These are phyloP conservation scores for Schizopygopsis malacanthus DNA, from an alignment of 2,797 vertebrate genomes.

Conservation along the genomic window DNA sequence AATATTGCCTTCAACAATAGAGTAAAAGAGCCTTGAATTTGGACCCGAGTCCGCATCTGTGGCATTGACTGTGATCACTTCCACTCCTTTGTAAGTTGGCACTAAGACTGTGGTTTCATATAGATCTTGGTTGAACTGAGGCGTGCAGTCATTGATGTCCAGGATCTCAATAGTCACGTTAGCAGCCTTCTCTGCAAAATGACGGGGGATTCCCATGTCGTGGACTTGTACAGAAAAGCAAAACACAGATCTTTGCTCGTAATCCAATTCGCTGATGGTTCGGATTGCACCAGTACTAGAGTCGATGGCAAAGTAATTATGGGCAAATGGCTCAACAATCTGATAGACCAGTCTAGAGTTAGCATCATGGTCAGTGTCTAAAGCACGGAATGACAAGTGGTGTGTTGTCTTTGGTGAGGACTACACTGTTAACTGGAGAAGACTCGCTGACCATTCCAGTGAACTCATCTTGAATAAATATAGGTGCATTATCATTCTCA, in stretches of 20 bases:
- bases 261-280: conserved; percentile 86
- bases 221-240: conserved; percentile 96
- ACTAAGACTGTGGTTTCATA: conserved; percentile 88
- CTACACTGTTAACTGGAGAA: conserved; percentile 87
- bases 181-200: conserved; percentile 89
- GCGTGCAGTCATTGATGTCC: conserved; percentile 94
- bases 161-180: conserved; percentile 93
- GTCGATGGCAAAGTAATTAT: conserved; percentile 93
- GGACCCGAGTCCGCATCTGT: conserved; percentile 89
- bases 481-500: conserved; percentile 93
- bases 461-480: conserved; percentile 87
- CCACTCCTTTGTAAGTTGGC: conserved; percentile 93
- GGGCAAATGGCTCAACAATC: conserved; percentile 92
- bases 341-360: conserved; percentile 95
- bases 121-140: conserved; percentile 85
- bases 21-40: conserved; percentile 90
- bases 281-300: conserved; percentile 94
- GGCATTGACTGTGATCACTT: conserved; percentile 86
- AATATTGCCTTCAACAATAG: conserved; percentile 95
- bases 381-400: conserved; percentile 93
- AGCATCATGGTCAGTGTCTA: conserved; percentile 88
- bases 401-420: conserved; percentile 86
- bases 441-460: conserved; percentile 92
- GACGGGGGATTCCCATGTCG: conserved; percentile 88
- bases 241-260: conserved; percentile 88